phyloP scores from a whole-genome alignment of 2,113 vertebrate species.

The Mormyrus iriodes region DNA sequence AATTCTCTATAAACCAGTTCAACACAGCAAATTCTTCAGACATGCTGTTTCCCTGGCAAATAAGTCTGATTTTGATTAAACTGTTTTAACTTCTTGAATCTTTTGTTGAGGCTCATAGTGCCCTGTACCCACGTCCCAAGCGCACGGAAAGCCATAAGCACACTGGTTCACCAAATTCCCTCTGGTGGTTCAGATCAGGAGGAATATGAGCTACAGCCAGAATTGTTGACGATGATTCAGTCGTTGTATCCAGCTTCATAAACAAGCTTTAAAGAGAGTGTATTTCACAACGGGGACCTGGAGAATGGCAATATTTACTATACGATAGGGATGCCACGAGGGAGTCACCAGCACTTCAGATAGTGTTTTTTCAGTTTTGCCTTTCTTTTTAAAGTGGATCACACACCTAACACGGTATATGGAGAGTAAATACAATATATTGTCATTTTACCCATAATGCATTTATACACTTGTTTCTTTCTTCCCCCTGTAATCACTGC shows the following conservation, averaged over 20 bases:
- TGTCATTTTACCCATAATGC: neutral
- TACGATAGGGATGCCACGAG: too few relatives aligned
- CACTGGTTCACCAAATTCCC: neutral
- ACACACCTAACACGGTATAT: constrained; percentile 34
- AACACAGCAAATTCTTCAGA: neutral
- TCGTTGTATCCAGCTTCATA: constrained; percentile 10
- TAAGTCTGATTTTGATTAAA: neutral
- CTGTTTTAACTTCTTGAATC: neutral
- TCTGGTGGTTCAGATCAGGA: neutral
- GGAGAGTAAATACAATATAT: neutral
- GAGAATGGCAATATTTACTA: constrained; percentile 24
- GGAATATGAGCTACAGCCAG: neutral
- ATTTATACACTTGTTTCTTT: neutral
- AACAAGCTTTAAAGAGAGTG: constrained; percentile 16
- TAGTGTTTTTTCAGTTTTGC: neutral
- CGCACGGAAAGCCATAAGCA: neutral
- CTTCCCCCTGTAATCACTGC: neutral
- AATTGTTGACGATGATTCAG: neutral
- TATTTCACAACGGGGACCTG: neutral
- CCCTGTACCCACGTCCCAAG: neutral
- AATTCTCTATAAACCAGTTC: neutral
- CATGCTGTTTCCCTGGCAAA: neutral
- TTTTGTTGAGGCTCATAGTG: neutral
- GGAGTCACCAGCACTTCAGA: neutral
- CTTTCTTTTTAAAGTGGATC: constrained; percentile 16